A percentile compares a stretch with the other conserved stretches of the same genome.
Conservation (phyloP, 2,888 invertebrate species). For the Tachina fera region DNA sequence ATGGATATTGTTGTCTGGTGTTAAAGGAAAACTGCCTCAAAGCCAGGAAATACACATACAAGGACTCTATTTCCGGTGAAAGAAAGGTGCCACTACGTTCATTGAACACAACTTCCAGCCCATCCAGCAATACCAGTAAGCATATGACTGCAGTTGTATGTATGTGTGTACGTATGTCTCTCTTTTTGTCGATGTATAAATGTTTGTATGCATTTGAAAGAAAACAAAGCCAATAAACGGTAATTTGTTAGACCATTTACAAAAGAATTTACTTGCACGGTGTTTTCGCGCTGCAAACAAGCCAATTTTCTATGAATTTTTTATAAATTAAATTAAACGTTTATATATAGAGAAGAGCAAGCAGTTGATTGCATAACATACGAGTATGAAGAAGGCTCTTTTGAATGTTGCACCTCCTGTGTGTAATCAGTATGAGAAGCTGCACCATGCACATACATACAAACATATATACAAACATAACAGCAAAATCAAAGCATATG, state of each 20-base stretch:
- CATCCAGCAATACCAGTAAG: background rate
- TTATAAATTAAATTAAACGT: constrained; percentile 69
- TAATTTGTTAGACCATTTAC: constrained; percentile 64
- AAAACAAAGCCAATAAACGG: constrained; percentile 59
- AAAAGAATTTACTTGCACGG: constrained; percentile 55
- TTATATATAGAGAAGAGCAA: background rate
- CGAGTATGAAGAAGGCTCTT: constrained; percentile 14
- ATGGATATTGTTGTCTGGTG: constrained; percentile 69
- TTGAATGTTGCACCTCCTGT: background rate
- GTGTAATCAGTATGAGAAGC: background rate
- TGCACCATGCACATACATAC: background rate
- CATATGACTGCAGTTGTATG: background rate
- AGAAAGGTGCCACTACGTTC: background rate
- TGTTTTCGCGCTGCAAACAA: constrained; percentile 49
- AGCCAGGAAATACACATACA: constrained; percentile 23
- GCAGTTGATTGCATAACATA: constrained; percentile 53
- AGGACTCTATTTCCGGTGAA: constrained; percentile 23
- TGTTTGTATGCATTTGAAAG: background rate
- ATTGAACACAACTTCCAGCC: constrained; percentile 2
- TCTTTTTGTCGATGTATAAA: background rate
- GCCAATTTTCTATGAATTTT: constrained; percentile 67
- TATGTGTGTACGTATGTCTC: background rate
- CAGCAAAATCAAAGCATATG: constrained; percentile 6
- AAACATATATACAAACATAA: too few relatives aligned
- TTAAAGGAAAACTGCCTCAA: constrained; percentile 57